Base-by-base conservation (phyloP, 2,113 vertebrate genomes). In the Brachypteracias leptosomus region DNA sequence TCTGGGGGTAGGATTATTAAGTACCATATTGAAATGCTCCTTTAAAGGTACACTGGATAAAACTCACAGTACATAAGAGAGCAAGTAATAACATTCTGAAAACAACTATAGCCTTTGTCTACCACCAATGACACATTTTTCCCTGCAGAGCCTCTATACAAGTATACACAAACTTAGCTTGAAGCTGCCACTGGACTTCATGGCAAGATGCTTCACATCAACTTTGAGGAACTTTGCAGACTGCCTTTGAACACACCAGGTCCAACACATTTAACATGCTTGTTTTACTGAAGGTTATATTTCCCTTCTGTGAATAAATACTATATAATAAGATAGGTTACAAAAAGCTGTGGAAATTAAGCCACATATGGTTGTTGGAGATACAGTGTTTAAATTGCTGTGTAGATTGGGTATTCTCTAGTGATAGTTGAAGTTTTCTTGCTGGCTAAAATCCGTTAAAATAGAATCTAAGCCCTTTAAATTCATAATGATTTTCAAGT, bases 401-500 rank as follows among this genome's bases (percentile, higher is more conserved):
- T 63, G 46, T 70, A 91, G 83, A 79, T 63, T 70, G 76, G 26
- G 67, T 91, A 95, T 66, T 95, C 92, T 89, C 91, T 91, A 67
- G 80, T 55, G 82, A 65, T 46, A 92, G 67, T 72, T 59, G 35
- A 87, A 15, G 36, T 20, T 61, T 65, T 81, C 75, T 72, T 82
- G 44, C 74, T 70, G 1, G 11, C 62, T 76, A 58, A 94, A 91
- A 87, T 61, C 71, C 58, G 95, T 47, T 89, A 91, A 97, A 97
- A 94, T 42, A 95, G 79, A 90, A 70, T 81, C 40, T n/a, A 38
- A 80, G 82, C 75, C 72, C 83, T 91, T 94, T 81, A 88, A 92
- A 78, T 36, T 90, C 40, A 58, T 91, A 96, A 94, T 5, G 7
- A 81, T 95, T 96, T 96, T 63, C 46, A 88, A 95, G 90, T 66